phyloP scores from a whole-genome alignment of 2,797 vertebrate species.

The Buceros bicornis region DNA sequence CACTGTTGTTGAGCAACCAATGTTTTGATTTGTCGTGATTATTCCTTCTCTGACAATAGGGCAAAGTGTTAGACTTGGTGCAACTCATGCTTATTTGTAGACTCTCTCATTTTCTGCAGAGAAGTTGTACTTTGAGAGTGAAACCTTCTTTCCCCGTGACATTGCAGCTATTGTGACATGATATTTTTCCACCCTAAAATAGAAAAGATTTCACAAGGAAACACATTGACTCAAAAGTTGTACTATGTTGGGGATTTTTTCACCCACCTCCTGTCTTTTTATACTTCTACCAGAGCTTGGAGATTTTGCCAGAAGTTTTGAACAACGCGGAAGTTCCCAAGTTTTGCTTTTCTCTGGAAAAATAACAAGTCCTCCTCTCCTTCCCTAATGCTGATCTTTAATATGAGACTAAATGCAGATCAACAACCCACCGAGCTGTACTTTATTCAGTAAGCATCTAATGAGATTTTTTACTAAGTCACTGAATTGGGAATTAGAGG shows the following conservation, averaged over 20 bases:
- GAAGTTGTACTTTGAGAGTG: background rate
- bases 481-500: background rate
- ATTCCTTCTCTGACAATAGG: background rate
- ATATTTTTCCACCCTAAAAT: background rate
- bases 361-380: background rate
- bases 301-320: background rate
- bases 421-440: background rate
- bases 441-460: background rate
- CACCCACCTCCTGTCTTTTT: background rate
- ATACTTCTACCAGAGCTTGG: background rate
- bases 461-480: background rate
- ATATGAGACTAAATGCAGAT: background rate
- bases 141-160: background rate
- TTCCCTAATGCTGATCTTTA: background rate
- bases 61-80: background rate
- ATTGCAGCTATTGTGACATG: background rate
- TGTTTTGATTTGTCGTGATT: background rate
- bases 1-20: fast-evolving
- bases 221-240: background rate
- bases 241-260: fast-evolving
- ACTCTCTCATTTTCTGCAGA: background rate
- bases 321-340: background rate
- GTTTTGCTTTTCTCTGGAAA: background rate
- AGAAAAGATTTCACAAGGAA: background rate
- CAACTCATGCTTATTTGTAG: background rate